Conservation (phyloP, 2,113 vertebrate genomes). For the Myrmecophaga tridactyla region DNA sequence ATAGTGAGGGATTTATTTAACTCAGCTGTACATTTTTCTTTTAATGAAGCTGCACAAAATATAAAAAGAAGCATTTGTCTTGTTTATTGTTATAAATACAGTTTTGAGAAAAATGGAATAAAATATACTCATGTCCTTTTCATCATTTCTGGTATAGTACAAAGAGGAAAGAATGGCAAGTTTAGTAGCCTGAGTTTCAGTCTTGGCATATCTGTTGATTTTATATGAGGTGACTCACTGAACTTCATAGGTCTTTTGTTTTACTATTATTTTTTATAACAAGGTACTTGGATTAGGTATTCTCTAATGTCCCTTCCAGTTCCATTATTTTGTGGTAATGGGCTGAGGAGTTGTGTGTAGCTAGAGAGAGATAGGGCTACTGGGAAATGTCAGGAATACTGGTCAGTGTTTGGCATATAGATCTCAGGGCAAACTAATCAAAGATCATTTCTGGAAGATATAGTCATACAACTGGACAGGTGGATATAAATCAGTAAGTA, state of each 20-base stretch:
- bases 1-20: neutral
- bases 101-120: neutral
- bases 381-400: neutral
- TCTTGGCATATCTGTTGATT: neutral
- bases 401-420: neutral
- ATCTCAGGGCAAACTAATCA: neutral
- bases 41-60: neutral
- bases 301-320: neutral
- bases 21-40: neutral
- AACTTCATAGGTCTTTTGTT: neutral
- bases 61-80: neutral
- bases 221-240: neutral
- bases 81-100: neutral
- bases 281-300: neutral
- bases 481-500: neutral
- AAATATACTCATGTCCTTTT: neutral
- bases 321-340: neutral
- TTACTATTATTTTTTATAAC: neutral
- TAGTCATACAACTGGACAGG: neutral
- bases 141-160: neutral
- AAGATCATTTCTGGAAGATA: neutral
- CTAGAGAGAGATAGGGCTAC: neutral
- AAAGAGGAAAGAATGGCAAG: neutral
- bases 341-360: neutral
- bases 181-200: neutral